phyloP scores from a whole-genome alignment of 2,113 vertebrate species.

The Toxotes jaculatrix region DNA sequence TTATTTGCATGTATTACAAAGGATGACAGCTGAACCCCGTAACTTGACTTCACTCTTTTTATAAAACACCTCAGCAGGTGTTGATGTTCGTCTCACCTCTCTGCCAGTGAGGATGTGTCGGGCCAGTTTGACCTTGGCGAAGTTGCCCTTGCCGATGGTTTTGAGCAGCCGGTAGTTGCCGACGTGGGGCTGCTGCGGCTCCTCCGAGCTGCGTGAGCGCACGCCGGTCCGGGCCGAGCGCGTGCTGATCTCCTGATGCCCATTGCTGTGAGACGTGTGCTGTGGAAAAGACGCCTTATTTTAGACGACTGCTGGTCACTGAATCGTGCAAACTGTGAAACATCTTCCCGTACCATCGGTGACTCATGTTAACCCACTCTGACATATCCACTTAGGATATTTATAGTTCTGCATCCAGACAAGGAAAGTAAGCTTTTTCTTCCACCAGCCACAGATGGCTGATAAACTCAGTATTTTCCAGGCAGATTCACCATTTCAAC shows the following conservation, averaged over 20 bases:
- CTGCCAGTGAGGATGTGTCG: constrained; percentile 97
- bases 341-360: constrained; percentile 9
- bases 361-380: constrained; percentile 48
- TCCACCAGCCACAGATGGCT: constrained; percentile 16
- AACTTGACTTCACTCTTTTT: background rate
- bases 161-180: constrained; percentile 98
- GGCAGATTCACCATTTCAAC: background rate
- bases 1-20: too few relatives aligned
- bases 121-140: constrained; percentile 98
- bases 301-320: background rate
- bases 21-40: too few relatives aligned
- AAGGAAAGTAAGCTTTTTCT: constrained; percentile 7
- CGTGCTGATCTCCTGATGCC: constrained; percentile 89
- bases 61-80: background rate
- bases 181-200: constrained; percentile 92
- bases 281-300: constrained; percentile 56
- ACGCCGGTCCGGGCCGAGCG: constrained; percentile 90
- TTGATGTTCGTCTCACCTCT: constrained; percentile 87
- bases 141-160: constrained; percentile 99
- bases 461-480: background rate
- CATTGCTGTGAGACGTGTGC: constrained; percentile 94
- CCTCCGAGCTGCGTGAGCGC: constrained; percentile 92
- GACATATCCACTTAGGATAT: constrained; percentile 37
- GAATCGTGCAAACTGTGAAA: background rate
- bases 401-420: constrained; percentile 38